These are phyloP conservation scores for Camelus dromedarius DNA, from an alignment of 2,113 vertebrate genomes.

Conservation along the genomic window DNA sequence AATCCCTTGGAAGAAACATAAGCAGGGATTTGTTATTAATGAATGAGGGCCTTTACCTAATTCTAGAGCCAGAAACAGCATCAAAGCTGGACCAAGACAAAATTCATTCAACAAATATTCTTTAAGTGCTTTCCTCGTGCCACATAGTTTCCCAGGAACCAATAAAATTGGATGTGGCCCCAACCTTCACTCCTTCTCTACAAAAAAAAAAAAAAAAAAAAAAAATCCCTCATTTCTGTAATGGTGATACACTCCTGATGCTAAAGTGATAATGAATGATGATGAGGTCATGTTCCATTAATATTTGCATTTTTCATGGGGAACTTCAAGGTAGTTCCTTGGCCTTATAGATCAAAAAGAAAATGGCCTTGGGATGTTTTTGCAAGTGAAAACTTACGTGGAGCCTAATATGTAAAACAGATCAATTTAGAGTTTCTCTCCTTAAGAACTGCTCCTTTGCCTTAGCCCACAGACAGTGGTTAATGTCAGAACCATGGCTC, in stretches of 20 bases:
- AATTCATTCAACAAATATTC: constrained; percentile 45
- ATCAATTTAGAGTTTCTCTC: neutral
- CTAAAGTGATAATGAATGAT: neutral
- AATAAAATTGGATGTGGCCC: neutral
- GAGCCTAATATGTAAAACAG: neutral
- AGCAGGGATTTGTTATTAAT: neutral
- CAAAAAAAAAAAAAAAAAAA: neutral
- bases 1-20: constrained; percentile 19
- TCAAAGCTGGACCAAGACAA: constrained; percentile 31
- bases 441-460: neutral
- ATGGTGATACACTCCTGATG: neutral
- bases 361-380: constrained; percentile 11
- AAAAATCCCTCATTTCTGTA: neutral
- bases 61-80: constrained; percentile 36
- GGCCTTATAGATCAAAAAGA: neutral
- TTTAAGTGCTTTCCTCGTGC: constrained; percentile 1
- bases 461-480: neutral
- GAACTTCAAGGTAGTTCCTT: constrained; percentile 36
- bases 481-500: neutral
- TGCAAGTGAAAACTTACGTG: neutral
- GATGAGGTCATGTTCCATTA: neutral
- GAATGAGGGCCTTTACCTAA: neutral
- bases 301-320: constrained; percentile 15
- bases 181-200: neutral
- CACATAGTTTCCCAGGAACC: constrained; percentile 18